These are phyloP conservation scores for western clawed frog (Xenopus tropicalis) DNA, from an alignment of 2,113 vertebrate species.

Conservation along the genomic window UCB_Xtro_10.0 CM004444.2:113510501-113511000, in stretches of 20 bases:
- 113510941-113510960: too few relatives aligned
- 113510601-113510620: slow-evolving; percentile 17
- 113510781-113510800: background rate
- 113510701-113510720: background rate
- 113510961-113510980: too few relatives aligned
- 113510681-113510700: background rate
- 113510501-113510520: slow-evolving; percentile 18
- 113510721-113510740: background rate
- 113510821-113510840: too few relatives aligned
- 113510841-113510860: too few relatives aligned
- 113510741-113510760: background rate
- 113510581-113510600: slow-evolving; percentile 27
- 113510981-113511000: too few relatives aligned
- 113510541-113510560: slow-evolving; percentile 2
- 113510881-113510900: too few relatives aligned
- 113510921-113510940: too few relatives aligned
- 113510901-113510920: too few relatives aligned
- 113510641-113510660: slow-evolving; percentile 28
- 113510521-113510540: slow-evolving; percentile 20
- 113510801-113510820: too few relatives aligned
- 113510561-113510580: slow-evolving; percentile 7
- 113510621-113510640: slow-evolving; percentile 13
- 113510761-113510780: slow-evolving; percentile 23
- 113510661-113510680: slow-evolving; percentile 4
- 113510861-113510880: too few relatives aligned